Evolutionary conservation across 2,113 vertebrate genomes (phyloP), one percentile per base, ranked within the genome.

Genomic region (Strix aluco): DNA sequence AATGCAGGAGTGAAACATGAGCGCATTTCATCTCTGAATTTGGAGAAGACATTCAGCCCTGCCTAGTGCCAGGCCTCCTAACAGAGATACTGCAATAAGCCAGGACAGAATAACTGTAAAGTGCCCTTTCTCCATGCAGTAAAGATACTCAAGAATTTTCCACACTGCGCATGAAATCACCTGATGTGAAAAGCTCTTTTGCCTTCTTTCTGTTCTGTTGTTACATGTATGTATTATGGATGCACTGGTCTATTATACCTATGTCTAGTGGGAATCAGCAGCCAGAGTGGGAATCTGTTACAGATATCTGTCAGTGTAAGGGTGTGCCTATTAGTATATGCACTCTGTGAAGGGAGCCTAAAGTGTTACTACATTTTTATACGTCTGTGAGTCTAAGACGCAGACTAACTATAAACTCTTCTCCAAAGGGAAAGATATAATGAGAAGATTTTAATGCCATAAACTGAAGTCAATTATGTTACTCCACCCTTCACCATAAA

Each of bases 371-470:
- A 15, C 29, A 38, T 69, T 91, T 94, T 94, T 77, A 62, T 84
- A 29, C 0, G 2, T 74, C 86, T 94, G 36, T 54, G 59, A 83
- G 23, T 71, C 81, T 87, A 61, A 62, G 46, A 75, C 74, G 80
- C 54, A 80, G 71, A 80, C 69, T 80, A 92, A 66, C 72, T 42
- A 80, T 91, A 91, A 96, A 95, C 26, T 70, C 73, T 85, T 70
- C 94, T 90, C 94, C 84, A 85, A 97, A 92, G 81, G 83, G 94
- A 91, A 90, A 95, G 86, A 93, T 84, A 73, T 42, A 83, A 91
- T 14, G 46, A 95, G 69, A 88, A 87, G 75, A 75, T 59, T 46
- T 77, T 95, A 61, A 69, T 82, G 73, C 19, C 46, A 54, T 78
- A 74, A 94, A 91, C 44, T 79, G 40, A 71, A 79, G 34, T 87